phyloP scores from a whole-genome alignment of 1,140 invertebrate genomes.

The Dysdera silvatica region DNA sequence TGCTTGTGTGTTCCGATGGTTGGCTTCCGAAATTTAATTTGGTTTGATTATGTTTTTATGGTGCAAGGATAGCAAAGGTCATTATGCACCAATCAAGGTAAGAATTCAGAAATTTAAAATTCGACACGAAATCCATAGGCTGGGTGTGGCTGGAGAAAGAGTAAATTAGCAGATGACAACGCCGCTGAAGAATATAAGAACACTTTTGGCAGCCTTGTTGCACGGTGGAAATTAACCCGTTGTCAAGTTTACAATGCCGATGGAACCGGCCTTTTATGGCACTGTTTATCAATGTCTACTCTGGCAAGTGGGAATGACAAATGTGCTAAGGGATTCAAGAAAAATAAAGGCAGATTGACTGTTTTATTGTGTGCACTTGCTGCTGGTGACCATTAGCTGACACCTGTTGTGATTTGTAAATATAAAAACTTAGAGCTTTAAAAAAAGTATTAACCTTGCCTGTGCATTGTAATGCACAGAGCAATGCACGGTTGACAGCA shows the following conservation, averaged over 20 bases:
- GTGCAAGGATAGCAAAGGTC: too few relatives aligned
- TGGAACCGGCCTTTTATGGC: neutral
- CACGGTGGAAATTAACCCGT: neutral
- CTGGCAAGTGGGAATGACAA: neutral
- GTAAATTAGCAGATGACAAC: neutral
- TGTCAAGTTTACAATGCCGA: neutral
- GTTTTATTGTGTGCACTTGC: constrained; percentile 16
- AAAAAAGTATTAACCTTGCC: neutral
- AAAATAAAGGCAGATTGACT: neutral
- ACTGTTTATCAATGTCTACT: neutral
- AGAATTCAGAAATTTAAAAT: neutral
- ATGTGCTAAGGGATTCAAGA: neutral
- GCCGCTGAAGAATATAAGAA: neutral
- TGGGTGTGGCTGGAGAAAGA: neutral
- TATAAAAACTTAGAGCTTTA: neutral
- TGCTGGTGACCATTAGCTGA: neutral
- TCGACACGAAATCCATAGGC: neutral
- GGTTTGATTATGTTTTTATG: too few relatives aligned
- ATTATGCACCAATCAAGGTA: too few relatives aligned
- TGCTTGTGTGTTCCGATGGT: neutral
- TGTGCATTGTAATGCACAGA: neutral
- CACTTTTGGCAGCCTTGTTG: neutral
- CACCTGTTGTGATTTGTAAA: neutral
- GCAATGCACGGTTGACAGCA: neutral
- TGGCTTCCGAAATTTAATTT: neutral